A percentile compares a stretch with the other conserved stretches of the same genome.
Evolutionary conservation across 2,888 invertebrate genomes (phyloP).

Genomic region (Dryadula phaetusa): DNA sequence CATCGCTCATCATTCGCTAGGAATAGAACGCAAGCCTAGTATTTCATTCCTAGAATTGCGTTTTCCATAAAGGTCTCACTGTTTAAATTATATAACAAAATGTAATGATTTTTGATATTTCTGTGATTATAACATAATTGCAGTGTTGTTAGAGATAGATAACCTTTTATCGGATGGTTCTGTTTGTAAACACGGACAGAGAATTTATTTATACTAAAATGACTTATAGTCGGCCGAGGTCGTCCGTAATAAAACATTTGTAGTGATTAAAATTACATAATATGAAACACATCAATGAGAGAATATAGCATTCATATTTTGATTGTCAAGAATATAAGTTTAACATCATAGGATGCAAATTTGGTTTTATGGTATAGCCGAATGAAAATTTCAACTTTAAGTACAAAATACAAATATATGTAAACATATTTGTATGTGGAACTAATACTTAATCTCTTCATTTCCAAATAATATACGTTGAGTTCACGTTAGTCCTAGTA

Average conservation of each 20-base stretch:
- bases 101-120: constrained; percentile 31
- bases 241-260: constrained; percentile 47
- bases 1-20: constrained; percentile 74
- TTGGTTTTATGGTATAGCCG: not conserved
- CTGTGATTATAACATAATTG: constrained; percentile 55
- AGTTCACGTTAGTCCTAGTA: too few relatives aligned
- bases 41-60: constrained; percentile 77
- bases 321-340: constrained; percentile 24
- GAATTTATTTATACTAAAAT: constrained; percentile 56
- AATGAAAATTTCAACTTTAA: too few relatives aligned
- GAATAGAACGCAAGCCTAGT: constrained; percentile 73
- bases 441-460: too few relatives aligned
- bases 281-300: constrained; percentile 34
- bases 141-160: constrained; percentile 52
- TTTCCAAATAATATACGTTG: too few relatives aligned
- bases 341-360: not conserved
- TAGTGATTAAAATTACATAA: constrained; percentile 36
- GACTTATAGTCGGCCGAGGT: constrained; percentile 56
- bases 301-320: constrained; percentile 23
- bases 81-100: constrained; percentile 41
- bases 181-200: constrained; percentile 71
- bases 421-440: too few relatives aligned
- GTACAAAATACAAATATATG: too few relatives aligned
- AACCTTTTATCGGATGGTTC: constrained; percentile 68
- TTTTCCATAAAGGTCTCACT: constrained; percentile 65